Evolutionary conservation across 2,113 vertebrate species (phyloP), one percentile per base, ranked within the genome.

Genomic region (Gymnocephalus cernua): DNA sequence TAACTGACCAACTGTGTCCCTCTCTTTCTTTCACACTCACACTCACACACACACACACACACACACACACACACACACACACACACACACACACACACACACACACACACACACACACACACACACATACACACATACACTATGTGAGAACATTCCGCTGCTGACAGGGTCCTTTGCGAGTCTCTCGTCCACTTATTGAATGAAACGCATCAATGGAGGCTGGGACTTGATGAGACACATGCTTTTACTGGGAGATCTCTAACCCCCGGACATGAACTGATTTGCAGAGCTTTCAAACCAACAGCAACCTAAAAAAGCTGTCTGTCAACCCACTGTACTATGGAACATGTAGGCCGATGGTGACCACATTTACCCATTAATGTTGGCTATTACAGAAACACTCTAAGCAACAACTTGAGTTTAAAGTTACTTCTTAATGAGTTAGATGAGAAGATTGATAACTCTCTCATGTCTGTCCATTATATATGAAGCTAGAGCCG

Each of bases 1-100:
- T 72, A 4, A 70, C 74, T 48, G 58, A 77, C 58, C 72, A 63
- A 59, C 47, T 74, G 79, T 59, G 65, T 21, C 64, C 21, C 57
- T 32, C 63, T 63, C 56, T 41, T 10, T 27, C 53, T 10, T 13
- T 51, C 38, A 32, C 0, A 44, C 54, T 38, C 54, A 18, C 32
- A n/a, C n/a, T n/a, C 27, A 10, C 4, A 3, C 44, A 15, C 59
- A 35, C 44, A 21, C 66, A 45, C n/a, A 0, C 7, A n/a, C 27
- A 10, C 4, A 3, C 44, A 15, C 59, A 35, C 44, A 21, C 66
- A 45, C n/a, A 0, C 7, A n/a, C 27, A 10, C 4, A 3, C 44
- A 15, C 59, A 35, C 44, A 21, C 66, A 45, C n/a, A 0, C 7
- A n/a, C 27, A 10, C 4, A 3, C 44, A 15, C 59, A 35, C 44